phyloP scores from a whole-genome alignment of 2,888 invertebrate genomes.

The Prosopocoilus inquinatus region DNA sequence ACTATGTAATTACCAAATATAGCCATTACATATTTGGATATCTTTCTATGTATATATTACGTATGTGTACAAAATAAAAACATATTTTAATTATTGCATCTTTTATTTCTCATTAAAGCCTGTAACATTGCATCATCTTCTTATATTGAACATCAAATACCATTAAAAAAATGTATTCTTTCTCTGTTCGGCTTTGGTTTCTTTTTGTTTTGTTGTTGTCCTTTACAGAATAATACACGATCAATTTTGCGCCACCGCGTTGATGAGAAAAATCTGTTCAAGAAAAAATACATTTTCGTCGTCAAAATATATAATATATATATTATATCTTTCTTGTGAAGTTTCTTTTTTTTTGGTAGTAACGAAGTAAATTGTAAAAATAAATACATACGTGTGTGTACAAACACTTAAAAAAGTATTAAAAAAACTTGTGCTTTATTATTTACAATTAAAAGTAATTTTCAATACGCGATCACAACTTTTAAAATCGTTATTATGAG shows the following conservation, averaged over 20 bases:
- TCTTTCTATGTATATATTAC: too few species aligned
- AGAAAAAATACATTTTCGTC: not conserved
- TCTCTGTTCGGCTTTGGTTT: not conserved
- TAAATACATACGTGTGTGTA: slow-evolving; percentile 1
- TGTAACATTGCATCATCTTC: not conserved
- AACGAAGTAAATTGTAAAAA: not conserved
- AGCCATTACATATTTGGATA: too few species aligned
- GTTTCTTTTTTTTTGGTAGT: not conserved
- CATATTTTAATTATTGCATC: not conserved
- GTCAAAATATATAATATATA: not conserved
- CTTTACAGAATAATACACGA: not conserved
- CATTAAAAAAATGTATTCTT: slow-evolving; percentile 4
- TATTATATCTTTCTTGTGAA: not conserved
- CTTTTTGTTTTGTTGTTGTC: not conserved
- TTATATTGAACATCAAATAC: not conserved
- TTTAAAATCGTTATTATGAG: not conserved
- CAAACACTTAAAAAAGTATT: not conserved
- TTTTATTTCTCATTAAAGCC: not conserved
- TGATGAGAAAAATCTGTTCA: not conserved
- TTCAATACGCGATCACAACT: not conserved
- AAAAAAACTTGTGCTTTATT: not conserved
- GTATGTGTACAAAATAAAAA: too few species aligned
- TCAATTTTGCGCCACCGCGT: not conserved
- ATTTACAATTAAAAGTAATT: not conserved
- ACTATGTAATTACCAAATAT: too few species aligned